Conservation (phyloP, 2,888 invertebrate species). For the Parnassius orleans region DNA sequence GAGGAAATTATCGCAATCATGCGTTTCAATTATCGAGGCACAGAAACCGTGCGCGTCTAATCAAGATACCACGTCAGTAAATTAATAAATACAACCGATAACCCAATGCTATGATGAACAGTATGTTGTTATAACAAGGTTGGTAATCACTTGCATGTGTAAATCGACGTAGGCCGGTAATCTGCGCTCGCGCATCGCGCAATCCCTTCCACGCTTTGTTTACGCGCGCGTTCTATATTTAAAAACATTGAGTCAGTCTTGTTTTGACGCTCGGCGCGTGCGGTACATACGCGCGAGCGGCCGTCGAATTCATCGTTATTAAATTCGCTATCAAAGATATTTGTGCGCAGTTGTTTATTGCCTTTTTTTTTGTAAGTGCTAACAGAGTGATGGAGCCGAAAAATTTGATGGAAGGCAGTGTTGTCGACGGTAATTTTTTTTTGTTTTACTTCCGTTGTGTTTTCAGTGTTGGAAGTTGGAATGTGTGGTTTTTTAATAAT, state of each 20-base stretch:
- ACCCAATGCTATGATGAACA: not conserved
- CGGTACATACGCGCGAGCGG: constrained; percentile 40
- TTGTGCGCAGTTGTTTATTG: constrained; percentile 26
- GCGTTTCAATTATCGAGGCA: constrained; percentile 4
- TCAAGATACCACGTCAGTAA: constrained; percentile 5
- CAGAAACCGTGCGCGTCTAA: constrained; percentile 2
- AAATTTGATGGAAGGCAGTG: constrained; percentile 49
- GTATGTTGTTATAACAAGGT: not conserved
- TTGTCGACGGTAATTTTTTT: constrained; percentile 39
- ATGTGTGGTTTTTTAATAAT: not conserved
- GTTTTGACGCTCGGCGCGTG: constrained; percentile 45
- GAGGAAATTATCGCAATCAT: constrained; percentile 5
- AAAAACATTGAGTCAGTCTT: constrained; percentile 45
- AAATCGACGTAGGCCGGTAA: constrained; percentile 18
- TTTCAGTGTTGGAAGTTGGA: not conserved
- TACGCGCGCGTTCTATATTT: constrained; percentile 40
- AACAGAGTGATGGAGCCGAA: constrained; percentile 48
- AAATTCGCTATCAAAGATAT: not conserved
- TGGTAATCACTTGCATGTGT: not conserved
- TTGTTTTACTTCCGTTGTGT: constrained; percentile 14
- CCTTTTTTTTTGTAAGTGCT: constrained; percentile 33
- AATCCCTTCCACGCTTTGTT: constrained; percentile 35
- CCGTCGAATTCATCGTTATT: constrained; percentile 1
- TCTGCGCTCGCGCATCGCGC: constrained; percentile 40
- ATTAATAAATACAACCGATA: not conserved